A percentile compares a stretch with the other conserved stretches of the same genome.
These are phyloP conservation scores for Mongoloraphidia duomilia DNA, from an alignment of 2,888 invertebrate species.

Conservation along the genomic window DNA sequence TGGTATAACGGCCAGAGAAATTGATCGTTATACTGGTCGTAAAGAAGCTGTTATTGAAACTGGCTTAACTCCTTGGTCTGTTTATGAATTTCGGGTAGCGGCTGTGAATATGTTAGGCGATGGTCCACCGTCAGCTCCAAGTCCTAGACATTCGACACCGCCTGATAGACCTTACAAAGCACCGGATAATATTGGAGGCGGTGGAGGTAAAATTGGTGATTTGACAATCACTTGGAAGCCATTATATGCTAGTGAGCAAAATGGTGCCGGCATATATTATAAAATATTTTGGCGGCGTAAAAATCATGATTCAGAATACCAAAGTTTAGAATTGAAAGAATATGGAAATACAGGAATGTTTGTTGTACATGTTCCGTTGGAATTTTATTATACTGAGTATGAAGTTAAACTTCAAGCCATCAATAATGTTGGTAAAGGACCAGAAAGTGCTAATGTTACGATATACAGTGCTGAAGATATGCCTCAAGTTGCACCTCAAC, in stretches of 20 bases:
- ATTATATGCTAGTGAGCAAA: constrained; percentile 61
- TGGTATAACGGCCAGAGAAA: constrained; percentile 52
- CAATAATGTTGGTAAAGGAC: constrained; percentile 70
- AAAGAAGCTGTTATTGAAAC: constrained; percentile 60
- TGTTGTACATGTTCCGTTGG: constrained; percentile 58
- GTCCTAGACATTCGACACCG: constrained; percentile 73
- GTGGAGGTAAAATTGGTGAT: constrained; percentile 91
- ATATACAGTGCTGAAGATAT: constrained; percentile 84
- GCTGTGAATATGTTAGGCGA: constrained; percentile 78
- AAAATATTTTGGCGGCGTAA: constrained; percentile 76
- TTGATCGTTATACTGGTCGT: constrained; percentile 62
- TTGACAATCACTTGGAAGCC: constrained; percentile 84
- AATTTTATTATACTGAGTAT: constrained; percentile 69
- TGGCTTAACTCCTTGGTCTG: constrained; percentile 70
- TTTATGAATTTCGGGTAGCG: constrained; percentile 78
- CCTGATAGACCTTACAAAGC: constrained; percentile 64
- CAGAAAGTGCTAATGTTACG: constrained; percentile 56
- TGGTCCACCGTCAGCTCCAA: constrained; percentile 68
- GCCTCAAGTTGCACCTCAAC: constrained; percentile 81
- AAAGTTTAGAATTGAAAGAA: constrained; percentile 51
- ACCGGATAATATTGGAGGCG: constrained; percentile 74
- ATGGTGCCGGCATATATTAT: constrained; percentile 81
- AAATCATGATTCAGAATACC: constrained; percentile 60
- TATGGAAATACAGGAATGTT: constrained; percentile 64
- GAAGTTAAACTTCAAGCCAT: constrained; percentile 75